These are phyloP conservation scores for Calliphora vicina DNA, from an alignment of 1,140 invertebrate species.

Conservation along the genomic window DNA sequence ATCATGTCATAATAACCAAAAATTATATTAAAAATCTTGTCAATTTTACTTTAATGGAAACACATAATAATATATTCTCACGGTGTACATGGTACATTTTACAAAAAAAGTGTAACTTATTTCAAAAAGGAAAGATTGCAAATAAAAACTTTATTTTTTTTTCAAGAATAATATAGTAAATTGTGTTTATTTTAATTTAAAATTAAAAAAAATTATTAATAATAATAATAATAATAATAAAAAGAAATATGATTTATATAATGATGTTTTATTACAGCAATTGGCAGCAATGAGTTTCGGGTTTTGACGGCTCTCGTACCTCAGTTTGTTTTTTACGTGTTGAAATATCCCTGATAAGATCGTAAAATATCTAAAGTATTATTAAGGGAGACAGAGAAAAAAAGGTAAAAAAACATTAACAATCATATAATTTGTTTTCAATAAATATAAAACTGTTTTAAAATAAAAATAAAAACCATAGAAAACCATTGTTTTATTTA, in stretches of 20 bases:
- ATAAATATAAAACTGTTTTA: background rate
- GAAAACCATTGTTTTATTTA: background rate
- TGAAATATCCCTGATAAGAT: slow-evolving; percentile 64
- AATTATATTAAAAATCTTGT: too few relatives aligned
- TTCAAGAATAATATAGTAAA: background rate
- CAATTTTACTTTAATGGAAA: background rate
- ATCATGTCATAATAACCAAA: background rate
- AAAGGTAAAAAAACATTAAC: slow-evolving; percentile 24
- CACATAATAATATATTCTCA: background rate
- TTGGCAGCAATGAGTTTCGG: slow-evolving; percentile 63
- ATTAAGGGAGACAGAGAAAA: background rate
- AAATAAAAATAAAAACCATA: slow-evolving; percentile 25
- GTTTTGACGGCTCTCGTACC: slow-evolving; percentile 60
- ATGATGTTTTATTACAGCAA: slow-evolving; percentile 53
- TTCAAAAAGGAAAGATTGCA: background rate
- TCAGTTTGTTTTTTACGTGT: slow-evolving; percentile 63
- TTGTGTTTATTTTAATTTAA: slow-evolving; percentile 17
- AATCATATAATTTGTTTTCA: background rate
- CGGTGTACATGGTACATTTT: background rate
- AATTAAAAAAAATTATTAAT: slow-evolving; percentile 28
- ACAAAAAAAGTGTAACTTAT: background rate
- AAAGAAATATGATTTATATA: slow-evolving; percentile 1
- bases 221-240: slow-evolving; percentile 31
- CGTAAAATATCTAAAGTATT: slow-evolving; percentile 59
- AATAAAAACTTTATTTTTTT: slow-evolving; percentile 14